These are phyloP conservation scores for Channa striata DNA, from an alignment of 2,797 vertebrate species.

Conservation along the genomic window DNA sequence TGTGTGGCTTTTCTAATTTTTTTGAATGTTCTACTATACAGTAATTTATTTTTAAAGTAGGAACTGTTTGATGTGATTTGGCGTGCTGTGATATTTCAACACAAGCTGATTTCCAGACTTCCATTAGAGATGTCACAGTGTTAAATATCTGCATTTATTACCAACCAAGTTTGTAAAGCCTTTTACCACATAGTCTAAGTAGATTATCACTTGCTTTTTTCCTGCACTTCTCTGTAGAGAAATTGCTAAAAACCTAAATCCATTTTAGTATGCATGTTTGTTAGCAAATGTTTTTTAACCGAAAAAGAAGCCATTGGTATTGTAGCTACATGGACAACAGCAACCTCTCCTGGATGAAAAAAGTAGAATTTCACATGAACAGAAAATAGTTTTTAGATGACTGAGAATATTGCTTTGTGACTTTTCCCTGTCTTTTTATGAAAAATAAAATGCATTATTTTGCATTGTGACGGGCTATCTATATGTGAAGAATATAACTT, in stretches of 20 bases:
- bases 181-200: constrained; percentile 70
- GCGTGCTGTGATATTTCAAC: constrained; percentile 76
- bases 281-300: constrained; percentile 53
- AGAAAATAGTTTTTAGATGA: constrained; percentile 77
- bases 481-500: constrained; percentile 8
- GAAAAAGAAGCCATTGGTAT: constrained; percentile 61
- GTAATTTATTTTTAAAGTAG: constrained; percentile 83
- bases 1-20: constrained; percentile 73
- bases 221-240: constrained; percentile 63
- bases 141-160: constrained; percentile 64
- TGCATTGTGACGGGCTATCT: constrained; percentile 45
- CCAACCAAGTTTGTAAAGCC: constrained; percentile 76
- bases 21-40: constrained; percentile 78
- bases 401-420: constrained; percentile 79
- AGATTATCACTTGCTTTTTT: constrained; percentile 69
- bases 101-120: constrained; percentile 67
- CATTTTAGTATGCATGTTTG: constrained; percentile 66
- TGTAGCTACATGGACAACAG: constrained; percentile 63
- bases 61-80: constrained; percentile 72
- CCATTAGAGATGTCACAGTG: constrained; percentile 64
- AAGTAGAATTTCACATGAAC: constrained; percentile 67
- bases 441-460: constrained; percentile 72
- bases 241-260: constrained; percentile 45
- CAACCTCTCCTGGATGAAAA: constrained; percentile 52
- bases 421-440: constrained; percentile 80